These are phyloP conservation scores for Julus scanicus DNA, from an alignment of 2,888 invertebrate genomes.

Conservation along the genomic window DNA sequence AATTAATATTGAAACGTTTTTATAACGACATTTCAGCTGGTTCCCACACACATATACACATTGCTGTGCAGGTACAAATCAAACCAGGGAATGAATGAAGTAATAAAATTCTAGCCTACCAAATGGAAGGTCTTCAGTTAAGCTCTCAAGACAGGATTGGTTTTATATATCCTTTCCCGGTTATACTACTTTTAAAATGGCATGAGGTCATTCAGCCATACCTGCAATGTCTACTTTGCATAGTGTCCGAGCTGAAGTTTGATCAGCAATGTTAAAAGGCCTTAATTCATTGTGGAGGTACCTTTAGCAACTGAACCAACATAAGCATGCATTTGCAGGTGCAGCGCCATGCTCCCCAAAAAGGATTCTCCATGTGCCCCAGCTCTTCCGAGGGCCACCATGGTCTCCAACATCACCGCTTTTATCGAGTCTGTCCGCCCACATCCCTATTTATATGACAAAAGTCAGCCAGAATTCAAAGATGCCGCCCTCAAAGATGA, in stretches of 20 bases:
- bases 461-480: slow-evolving; percentile 40
- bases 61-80: background rate
- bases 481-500: slow-evolving; percentile 41
- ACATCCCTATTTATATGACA: slow-evolving; percentile 39
- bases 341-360: slow-evolving; percentile 2
- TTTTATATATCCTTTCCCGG: background rate
- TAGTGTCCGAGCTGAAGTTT: background rate
- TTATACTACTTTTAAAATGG: background rate
- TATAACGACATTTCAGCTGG: background rate
- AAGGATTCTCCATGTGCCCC: slow-evolving; percentile 45
- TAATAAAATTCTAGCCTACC: too few species aligned
- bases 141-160: too few species aligned
- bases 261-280: background rate
- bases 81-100: background rate
- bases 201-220: background rate
- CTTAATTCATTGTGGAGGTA: background rate
- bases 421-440: slow-evolving; percentile 37
- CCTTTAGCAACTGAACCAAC: background rate
- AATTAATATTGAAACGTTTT: too few species aligned
- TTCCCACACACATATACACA: background rate
- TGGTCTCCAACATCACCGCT: slow-evolving; percentile 36
- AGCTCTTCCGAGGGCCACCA: slow-evolving; percentile 40
- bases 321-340: background rate
- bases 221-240: background rate
- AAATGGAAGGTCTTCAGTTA: too few species aligned